Conservation (phyloP, 2,113 vertebrate species). For the Suricata suricatta region DNA sequence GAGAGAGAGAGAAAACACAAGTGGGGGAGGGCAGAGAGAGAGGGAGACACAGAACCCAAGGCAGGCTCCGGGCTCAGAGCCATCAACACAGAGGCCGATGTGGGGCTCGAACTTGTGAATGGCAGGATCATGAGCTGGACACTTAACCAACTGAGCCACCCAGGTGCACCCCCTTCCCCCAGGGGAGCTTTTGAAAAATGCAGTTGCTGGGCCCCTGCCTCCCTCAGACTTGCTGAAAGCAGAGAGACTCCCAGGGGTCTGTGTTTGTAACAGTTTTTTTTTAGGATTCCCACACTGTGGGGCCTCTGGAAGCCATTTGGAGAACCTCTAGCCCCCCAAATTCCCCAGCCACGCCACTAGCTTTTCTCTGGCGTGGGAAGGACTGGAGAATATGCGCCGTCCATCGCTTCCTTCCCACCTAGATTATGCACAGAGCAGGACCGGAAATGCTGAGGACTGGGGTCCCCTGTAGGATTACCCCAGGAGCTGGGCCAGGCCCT, state of each 20-base stretch:
- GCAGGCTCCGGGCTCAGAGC: too few relatives aligned
- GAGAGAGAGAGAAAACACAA: too few relatives aligned
- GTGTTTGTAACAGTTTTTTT: not conserved
- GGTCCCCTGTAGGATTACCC: not conserved
- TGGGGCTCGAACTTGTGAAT: too few relatives aligned
- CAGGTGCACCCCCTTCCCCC: too few relatives aligned
- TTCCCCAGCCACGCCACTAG: not conserved
- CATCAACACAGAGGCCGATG: too few relatives aligned
- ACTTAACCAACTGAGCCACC: too few relatives aligned
- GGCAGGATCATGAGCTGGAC: too few relatives aligned
- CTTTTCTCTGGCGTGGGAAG: not conserved
- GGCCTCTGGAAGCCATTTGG: not conserved
- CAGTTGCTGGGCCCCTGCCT: not conserved
- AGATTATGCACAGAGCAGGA: not conserved
- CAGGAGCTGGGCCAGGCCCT: not conserved
- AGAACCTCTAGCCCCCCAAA: not conserved
- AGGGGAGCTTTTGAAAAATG: not conserved
- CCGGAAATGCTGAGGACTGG: not conserved
- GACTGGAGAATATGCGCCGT: not conserved
- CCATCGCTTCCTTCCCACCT: not conserved
- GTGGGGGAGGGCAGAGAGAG: too few relatives aligned
- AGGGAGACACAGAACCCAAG: too few relatives aligned
- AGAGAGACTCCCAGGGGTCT: fast-evolving
- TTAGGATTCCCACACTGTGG: not conserved
- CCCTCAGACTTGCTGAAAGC: not conserved